Evolutionary conservation across 2,113 vertebrate species (phyloP).

Genomic region (Poeciliopsis prolifica): DNA sequence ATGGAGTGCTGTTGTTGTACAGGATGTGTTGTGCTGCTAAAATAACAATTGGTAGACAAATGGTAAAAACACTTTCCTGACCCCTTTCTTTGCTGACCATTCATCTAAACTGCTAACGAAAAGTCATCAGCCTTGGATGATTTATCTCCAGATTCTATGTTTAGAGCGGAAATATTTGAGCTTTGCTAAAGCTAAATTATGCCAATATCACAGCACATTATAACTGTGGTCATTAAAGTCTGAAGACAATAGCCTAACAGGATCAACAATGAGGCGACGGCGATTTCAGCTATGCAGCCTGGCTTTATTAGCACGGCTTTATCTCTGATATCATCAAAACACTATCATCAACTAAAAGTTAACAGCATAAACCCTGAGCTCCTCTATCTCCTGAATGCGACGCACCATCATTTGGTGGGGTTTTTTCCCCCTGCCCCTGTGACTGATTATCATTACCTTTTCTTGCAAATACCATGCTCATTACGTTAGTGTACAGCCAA

Average conservation of each 20-base stretch:
- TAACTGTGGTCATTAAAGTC: slow-evolving; percentile 59
- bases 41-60: slow-evolving; percentile 42
- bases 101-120: not conserved
- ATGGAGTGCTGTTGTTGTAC: slow-evolving; percentile 49
- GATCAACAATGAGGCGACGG: slow-evolving; percentile 65
- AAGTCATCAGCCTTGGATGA: slow-evolving; percentile 26
- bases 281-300: slow-evolving; percentile 53
- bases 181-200: slow-evolving; percentile 36
- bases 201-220: slow-evolving; percentile 47
- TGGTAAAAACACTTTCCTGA: slow-evolving; percentile 52
- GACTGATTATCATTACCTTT: slow-evolving; percentile 84
- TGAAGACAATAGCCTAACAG: slow-evolving; percentile 60
- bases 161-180: slow-evolving; percentile 32
- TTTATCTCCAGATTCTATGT: slow-evolving; percentile 20
- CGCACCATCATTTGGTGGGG: slow-evolving; percentile 75
- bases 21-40: slow-evolving; percentile 59
- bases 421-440: slow-evolving; percentile 72
- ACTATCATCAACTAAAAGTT: slow-evolving; percentile 77
- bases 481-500: slow-evolving; percentile 81
- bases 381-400: slow-evolving; percentile 72
- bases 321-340: slow-evolving; percentile 78
- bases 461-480: slow-evolving; percentile 86
- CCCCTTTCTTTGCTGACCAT: not conserved
- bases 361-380: slow-evolving; percentile 78
- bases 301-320: slow-evolving; percentile 75